A percentile compares a stretch with the other conserved stretches of the same genome.
Evolutionary conservation across 2,113 vertebrate genomes (phyloP).

Genomic region (Gambusia holbrooki): DNA sequence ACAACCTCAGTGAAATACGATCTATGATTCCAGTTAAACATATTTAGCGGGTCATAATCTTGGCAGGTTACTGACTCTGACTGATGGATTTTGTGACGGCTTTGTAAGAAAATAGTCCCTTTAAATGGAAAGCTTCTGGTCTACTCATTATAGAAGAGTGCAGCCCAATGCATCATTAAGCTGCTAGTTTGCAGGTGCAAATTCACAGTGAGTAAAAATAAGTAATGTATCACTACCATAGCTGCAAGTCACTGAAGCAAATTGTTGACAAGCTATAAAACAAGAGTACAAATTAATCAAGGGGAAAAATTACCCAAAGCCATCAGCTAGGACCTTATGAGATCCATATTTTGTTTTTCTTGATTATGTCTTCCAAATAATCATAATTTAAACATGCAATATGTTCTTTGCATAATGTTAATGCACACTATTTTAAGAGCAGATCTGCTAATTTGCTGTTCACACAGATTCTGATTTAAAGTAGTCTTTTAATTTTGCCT

Average conservation of each 20-base stretch:
- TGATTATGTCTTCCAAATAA: background rate
- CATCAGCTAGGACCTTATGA: background rate
- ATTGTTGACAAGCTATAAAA: background rate
- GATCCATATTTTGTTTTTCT: background rate
- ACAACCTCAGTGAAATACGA: constrained; percentile 31
- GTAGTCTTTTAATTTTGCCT: background rate
- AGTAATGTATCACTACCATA: background rate
- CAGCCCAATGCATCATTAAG: background rate
- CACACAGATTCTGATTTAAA: background rate
- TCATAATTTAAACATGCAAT: background rate
- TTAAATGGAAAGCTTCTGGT: constrained; percentile 23
- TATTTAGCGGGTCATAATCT: constrained; percentile 44
- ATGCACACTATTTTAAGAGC: background rate
- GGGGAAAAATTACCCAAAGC: background rate
- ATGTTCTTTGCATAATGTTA: background rate
- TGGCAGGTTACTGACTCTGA: constrained; percentile 39
- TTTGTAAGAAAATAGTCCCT: constrained; percentile 28
- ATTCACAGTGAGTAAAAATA: background rate
- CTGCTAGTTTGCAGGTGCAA: background rate
- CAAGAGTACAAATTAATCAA: background rate
- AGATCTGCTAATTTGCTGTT: background rate
- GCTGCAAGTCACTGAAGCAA: background rate
- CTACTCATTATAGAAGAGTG: constrained; percentile 13
- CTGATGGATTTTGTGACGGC: constrained; percentile 38
- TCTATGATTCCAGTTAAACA: constrained; percentile 23